Evolutionary conservation across 2,797 vertebrate species (phyloP), one percentile per base, ranked within the genome.

Genomic region (Ambastaia sidthimunki): DNA sequence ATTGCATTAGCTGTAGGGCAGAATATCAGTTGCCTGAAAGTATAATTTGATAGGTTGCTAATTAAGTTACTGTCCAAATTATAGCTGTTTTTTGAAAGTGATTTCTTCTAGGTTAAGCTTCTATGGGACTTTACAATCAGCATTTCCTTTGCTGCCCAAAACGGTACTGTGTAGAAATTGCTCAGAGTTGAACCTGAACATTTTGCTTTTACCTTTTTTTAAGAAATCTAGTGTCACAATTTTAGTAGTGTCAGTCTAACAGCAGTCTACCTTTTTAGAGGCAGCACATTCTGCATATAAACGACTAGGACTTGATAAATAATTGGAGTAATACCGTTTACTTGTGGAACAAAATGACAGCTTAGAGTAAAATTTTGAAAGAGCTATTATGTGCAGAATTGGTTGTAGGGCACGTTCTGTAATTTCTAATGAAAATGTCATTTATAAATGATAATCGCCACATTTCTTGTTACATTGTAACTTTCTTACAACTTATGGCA

Each of bases 41-140:
- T 85, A 84, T 90, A 89, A 92, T 92, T 92, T 89, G 87, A 91
- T 91, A 90, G 90, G 85, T 88, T 81, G 80, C 86, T 91, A 92
- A 93, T 92, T 88, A 90, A 91, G 91, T 92, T 92, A 90, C 82
- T 85, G 85, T 86, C 85, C 83, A 91, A 87, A 87, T 87, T 87
- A 88, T 52, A 50, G 78, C 85, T 86, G 85, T 85, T 60, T 60
- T 78, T 78, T 87, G 84, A 84, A 82, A 84, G 84, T 88, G 83
- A 85, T 83, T 86, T 83, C 83, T 86, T 44, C 41, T 11, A 11
- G 41, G 10, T 2, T 44, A 44, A 60, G 67, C 80, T 80, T 87
- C 41, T 34, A 74, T 54, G 41, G 79, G 84, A 63, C 41, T 54
- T 76, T 60, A 37, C 41, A 28, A 18, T 74, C 65, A 44, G 28